Percentiles rank a stretch among this genome's conserved stretches.
Evolutionary conservation across 2,888 invertebrate species (phyloP).

Genomic region (Macaria liturata): DNA sequence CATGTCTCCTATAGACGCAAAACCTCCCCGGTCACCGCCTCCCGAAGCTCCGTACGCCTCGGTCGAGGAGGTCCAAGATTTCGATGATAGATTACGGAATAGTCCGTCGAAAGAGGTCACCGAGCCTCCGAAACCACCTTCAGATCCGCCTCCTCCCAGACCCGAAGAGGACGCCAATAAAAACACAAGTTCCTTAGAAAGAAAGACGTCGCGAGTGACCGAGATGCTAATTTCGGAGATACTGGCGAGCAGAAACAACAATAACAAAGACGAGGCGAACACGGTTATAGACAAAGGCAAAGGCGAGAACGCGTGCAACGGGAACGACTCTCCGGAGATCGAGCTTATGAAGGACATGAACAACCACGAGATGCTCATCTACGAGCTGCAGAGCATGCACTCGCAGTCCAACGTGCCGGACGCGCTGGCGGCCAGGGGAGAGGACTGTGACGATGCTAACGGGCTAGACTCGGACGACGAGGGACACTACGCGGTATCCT

Average conservation of each 20-base stretch:
- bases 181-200: slow-evolving; percentile 72
- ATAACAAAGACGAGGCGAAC: slow-evolving; percentile 72
- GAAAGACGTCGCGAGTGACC: slow-evolving; percentile 76
- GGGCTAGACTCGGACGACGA: slow-evolving; percentile 72
- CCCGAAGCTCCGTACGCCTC: slow-evolving; percentile 75
- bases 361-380: slow-evolving; percentile 88
- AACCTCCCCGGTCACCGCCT: slow-evolving; percentile 55
- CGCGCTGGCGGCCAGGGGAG: slow-evolving; percentile 39
- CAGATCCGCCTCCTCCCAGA: slow-evolving; percentile 46
- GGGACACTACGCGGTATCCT: slow-evolving; percentile 68
- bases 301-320: slow-evolving; percentile 54
- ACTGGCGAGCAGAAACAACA: slow-evolving; percentile 76
- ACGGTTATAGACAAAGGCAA: slow-evolving; percentile 78
- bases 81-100: slow-evolving; percentile 70
- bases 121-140: slow-evolving; percentile 36
- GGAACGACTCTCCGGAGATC: slow-evolving; percentile 57
- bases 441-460: slow-evolving; percentile 52
- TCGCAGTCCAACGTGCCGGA: slow-evolving; percentile 71
- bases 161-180: slow-evolving; percentile 56
- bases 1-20: slow-evolving; percentile 73
- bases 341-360: slow-evolving; percentile 76
- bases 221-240: slow-evolving; percentile 81
- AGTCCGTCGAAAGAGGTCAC: slow-evolving; percentile 62
- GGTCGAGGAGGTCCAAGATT: slow-evolving; percentile 71
- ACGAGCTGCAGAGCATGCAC: slow-evolving; percentile 87